Evolutionary conservation across 2,113 vertebrate species (phyloP).

Genomic region (Bos javanicus): DNA sequence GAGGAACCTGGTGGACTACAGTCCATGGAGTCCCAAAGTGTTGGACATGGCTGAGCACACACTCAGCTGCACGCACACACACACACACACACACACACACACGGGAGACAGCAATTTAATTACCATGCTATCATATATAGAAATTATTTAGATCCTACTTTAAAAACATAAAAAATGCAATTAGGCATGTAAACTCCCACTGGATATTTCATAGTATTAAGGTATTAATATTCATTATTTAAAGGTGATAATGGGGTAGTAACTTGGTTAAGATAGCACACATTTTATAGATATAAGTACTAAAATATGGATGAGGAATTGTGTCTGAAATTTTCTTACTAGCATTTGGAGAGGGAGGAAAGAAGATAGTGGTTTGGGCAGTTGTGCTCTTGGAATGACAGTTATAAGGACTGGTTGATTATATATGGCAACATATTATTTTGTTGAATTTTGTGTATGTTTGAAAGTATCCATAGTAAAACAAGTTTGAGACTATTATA

Average conservation of each 20-base stretch:
- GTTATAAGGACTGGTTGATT: not conserved
- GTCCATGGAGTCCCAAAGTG: fast-evolving
- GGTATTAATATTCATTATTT: not conserved
- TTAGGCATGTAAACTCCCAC: not conserved
- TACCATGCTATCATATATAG: not conserved
- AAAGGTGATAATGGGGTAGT: not conserved
- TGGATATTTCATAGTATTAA: not conserved
- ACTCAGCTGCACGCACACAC: not conserved
- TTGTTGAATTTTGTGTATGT: not conserved
- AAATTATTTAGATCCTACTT: not conserved
- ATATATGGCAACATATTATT: not conserved
- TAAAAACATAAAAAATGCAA: not conserved
- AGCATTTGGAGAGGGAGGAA: not conserved
- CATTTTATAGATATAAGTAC: not conserved
- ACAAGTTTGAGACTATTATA: not conserved
- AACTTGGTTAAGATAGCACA: not conserved
- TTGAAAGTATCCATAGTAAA: not conserved
- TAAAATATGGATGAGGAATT: not conserved
- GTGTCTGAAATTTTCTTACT: not conserved
- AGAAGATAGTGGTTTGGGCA: not conserved
- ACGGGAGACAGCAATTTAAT: not conserved
- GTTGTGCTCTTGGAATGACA: not conserved
- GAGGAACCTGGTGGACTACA: not conserved
- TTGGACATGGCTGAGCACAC: not conserved
- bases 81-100: not conserved